phyloP scores from a whole-genome alignment of 92 coral and sea anemone genomes.

The Phenganax subtilis region DNA sequence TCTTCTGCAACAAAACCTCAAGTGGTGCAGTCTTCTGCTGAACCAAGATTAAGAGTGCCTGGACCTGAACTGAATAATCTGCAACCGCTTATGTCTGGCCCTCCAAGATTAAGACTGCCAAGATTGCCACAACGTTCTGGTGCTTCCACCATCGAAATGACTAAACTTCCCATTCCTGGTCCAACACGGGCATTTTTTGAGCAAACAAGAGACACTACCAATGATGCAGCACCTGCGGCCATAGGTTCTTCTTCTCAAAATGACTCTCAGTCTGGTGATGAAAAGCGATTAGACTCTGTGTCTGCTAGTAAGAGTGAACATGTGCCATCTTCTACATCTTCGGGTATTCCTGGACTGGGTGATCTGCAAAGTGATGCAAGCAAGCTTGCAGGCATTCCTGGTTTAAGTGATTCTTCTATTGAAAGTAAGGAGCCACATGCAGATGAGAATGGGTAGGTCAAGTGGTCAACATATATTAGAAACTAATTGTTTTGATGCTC shows the following conservation, averaged over 20 bases:
- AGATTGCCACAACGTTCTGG: not conserved
- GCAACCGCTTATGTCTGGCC: slow-evolving; percentile 13
- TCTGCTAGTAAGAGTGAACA: slow-evolving; percentile 23
- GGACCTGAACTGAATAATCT: slow-evolving; percentile 16
- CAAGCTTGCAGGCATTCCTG: too few relatives aligned
- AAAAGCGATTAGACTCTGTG: slow-evolving; percentile 24
- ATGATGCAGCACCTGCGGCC: not conserved
- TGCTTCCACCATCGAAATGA: not conserved
- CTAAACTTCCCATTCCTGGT: not conserved
- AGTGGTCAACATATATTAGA: too few relatives aligned
- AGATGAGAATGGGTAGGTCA: too few relatives aligned
- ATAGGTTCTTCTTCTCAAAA: not conserved
- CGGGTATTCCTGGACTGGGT: slow-evolving; percentile 13
- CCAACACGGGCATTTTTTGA: slow-evolving; percentile 6
- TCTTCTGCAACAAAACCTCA: slow-evolving; percentile 29
- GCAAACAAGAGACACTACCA: slow-evolving; percentile 1
- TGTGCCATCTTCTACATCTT: slow-evolving; percentile 51
- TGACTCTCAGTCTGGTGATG: slow-evolving; percentile 11
- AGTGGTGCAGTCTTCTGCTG: slow-evolving; percentile 28
- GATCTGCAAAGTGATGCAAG: too few relatives aligned
- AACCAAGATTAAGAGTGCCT: not conserved
- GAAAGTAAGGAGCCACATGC: too few relatives aligned
- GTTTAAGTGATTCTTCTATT: too few relatives aligned
- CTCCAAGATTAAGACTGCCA: slow-evolving; percentile 1
- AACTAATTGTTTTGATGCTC: too few relatives aligned